Conservation (phyloP, 2,888 invertebrate genomes). For the Pandemis corylana region DNA sequence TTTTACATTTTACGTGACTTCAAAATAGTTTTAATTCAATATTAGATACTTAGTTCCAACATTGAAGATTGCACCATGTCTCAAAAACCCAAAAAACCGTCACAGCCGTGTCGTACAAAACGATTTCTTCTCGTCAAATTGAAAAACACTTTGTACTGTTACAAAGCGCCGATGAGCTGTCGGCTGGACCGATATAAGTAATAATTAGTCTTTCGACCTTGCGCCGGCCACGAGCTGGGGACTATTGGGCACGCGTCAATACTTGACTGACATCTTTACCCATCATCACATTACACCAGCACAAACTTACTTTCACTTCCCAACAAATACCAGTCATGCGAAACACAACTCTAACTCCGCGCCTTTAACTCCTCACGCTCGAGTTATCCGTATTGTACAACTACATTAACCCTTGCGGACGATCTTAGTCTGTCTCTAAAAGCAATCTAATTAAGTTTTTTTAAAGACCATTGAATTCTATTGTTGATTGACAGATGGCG, state of each 20-base stretch:
- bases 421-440: conserved; percentile 74
- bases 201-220: conserved; percentile 72
- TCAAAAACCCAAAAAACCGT: conserved; percentile 6
- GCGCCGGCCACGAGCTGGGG: conserved; percentile 57
- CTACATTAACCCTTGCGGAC: conserved; percentile 48
- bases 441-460: conserved; percentile 83
- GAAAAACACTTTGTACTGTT: conserved; percentile 30
- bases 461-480: conserved; percentile 74
- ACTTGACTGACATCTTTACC: conserved; percentile 80
- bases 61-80: neutral
- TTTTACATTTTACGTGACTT: neutral
- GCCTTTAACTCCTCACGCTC: conserved; percentile 38
- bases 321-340: conserved; percentile 20
- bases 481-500: conserved; percentile 83
- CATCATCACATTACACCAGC: conserved; percentile 75
- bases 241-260: conserved; percentile 80
- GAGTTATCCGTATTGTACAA: neutral
- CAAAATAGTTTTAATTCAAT: neutral
- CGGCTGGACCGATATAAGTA: conserved; percentile 64
- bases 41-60: neutral
- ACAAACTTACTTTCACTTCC: conserved; percentile 50
- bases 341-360: conserved; percentile 54
- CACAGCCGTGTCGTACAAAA: conserved; percentile 8
- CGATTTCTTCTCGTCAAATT: conserved; percentile 13
- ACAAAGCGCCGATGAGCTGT: conserved; percentile 39